A percentile compares a stretch with the other conserved stretches of the same genome.
Conservation (phyloP, 2,113 vertebrate species). For the Propithecus coquereli region DNA sequence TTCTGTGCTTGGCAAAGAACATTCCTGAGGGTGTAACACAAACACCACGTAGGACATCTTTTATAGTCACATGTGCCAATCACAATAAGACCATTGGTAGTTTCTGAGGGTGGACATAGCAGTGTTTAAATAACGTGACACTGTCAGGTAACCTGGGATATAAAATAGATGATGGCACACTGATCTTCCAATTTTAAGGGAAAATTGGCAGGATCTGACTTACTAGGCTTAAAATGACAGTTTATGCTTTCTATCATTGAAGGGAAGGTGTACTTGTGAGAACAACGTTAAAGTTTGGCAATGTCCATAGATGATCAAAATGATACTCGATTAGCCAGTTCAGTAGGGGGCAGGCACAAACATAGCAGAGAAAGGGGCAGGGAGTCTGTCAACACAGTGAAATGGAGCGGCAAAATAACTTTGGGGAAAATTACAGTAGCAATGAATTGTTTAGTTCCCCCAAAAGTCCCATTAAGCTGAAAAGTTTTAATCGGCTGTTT, state of each 20-base stretch:
- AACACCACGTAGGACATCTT: neutral
- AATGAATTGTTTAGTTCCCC: neutral
- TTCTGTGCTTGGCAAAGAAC: conserved; percentile 37
- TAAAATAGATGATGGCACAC: neutral
- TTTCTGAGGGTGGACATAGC: neutral
- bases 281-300: neutral
- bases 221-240: neutral
- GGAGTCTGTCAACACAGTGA: neutral
- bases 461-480: neutral
- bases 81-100: neutral
- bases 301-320: neutral
- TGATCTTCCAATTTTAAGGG: neutral
- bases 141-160: neutral
- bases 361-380: neutral
- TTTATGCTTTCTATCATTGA: neutral
- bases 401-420: neutral
- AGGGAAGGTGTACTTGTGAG: neutral
- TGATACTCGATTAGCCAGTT: neutral
- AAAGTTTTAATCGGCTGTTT: neutral
- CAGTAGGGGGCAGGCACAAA: neutral
- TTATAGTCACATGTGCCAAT: neutral
- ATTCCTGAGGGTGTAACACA: neutral
- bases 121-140: neutral
- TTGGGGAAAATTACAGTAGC: neutral
- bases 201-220: neutral